phyloP scores from a whole-genome alignment of 2,113 vertebrate genomes.

The Pyxicephalus adspersus region DNA sequence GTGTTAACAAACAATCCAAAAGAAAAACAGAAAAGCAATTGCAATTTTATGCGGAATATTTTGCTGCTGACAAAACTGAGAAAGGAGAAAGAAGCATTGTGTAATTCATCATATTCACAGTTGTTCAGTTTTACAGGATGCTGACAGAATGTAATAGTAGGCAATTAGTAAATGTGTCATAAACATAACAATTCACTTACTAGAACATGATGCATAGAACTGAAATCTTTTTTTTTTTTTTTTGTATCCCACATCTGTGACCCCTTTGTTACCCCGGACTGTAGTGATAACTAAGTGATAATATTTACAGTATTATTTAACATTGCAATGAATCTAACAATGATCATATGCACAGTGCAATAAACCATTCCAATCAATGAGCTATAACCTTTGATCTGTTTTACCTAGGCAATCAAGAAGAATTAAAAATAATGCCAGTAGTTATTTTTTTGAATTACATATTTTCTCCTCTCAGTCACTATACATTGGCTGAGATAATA shows the following conservation, averaged over 20 bases:
- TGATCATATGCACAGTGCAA: too few species aligned
- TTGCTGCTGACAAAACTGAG: background rate
- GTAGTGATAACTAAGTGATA: background rate
- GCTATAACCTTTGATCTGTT: too few species aligned
- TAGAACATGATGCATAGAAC: background rate
- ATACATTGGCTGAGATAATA: too few species aligned
- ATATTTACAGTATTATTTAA: too few species aligned
- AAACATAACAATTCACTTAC: slow-evolving; percentile 29
- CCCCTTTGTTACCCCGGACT: background rate
- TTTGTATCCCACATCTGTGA: background rate
- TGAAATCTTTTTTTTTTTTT: too few species aligned
- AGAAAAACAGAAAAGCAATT: background rate
- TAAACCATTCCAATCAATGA: too few species aligned
- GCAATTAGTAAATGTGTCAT: slow-evolving; percentile 36
- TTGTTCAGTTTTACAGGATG: background rate
- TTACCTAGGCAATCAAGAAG: too few species aligned
- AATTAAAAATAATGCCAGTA: too few species aligned
- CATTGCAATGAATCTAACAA: too few species aligned
- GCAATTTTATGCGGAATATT: slow-evolving; percentile 23
- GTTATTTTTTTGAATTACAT: too few species aligned
- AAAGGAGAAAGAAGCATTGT: slow-evolving; percentile 26
- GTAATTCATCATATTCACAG: slow-evolving; percentile 26
- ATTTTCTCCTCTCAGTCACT: too few species aligned
- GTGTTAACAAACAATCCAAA: slow-evolving; percentile 26
- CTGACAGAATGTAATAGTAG: slow-evolving; percentile 16